phyloP scores from a whole-genome alignment of 2,888 invertebrate species.

The Bellardia pandia region DNA sequence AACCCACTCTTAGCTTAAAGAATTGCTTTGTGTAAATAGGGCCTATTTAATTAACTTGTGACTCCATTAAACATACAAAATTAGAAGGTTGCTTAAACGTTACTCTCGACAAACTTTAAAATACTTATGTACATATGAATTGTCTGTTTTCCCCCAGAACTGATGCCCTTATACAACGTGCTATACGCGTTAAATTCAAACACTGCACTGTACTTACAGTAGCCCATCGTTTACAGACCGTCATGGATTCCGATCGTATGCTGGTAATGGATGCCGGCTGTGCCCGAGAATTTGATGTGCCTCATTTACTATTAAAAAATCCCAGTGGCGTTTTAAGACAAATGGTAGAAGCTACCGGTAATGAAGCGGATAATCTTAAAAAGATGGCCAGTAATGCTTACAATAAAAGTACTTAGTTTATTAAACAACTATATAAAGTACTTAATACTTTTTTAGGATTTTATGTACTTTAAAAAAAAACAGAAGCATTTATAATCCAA shows the following conservation, averaged over 20 bases:
- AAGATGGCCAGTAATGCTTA: conserved; percentile 84
- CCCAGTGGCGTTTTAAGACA: conserved; percentile 87
- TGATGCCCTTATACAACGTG: conserved; percentile 92
- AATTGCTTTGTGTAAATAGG: too few species aligned
- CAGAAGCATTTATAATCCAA: conserved; percentile 39
- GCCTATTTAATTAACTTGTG: too few species aligned
- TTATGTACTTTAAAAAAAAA: background rate
- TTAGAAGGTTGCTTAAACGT: too few species aligned
- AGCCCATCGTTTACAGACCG: conserved; percentile 95
- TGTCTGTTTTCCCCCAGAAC: conserved; percentile 85
- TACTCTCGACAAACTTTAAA: too few species aligned
- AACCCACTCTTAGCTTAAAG: too few species aligned
- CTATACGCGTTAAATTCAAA: conserved; percentile 91
- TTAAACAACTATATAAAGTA: conserved; percentile 11
- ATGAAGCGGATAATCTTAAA: conserved; percentile 84
- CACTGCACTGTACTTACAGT: conserved; percentile 95
- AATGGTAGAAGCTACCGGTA: conserved; percentile 89
- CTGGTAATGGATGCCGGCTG: conserved; percentile 93
- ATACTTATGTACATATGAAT: too few species aligned
- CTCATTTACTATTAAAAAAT: conserved; percentile 87
- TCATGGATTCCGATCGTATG: conserved; percentile 96
- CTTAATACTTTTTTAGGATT: conserved; percentile 5
- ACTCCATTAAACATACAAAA: too few species aligned
- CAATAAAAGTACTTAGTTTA: conserved; percentile 65
- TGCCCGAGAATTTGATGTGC: conserved; percentile 90